Base-by-base conservation (phyloP, 1,140 invertebrate species). In the Xylocopa sonorina region DNA sequence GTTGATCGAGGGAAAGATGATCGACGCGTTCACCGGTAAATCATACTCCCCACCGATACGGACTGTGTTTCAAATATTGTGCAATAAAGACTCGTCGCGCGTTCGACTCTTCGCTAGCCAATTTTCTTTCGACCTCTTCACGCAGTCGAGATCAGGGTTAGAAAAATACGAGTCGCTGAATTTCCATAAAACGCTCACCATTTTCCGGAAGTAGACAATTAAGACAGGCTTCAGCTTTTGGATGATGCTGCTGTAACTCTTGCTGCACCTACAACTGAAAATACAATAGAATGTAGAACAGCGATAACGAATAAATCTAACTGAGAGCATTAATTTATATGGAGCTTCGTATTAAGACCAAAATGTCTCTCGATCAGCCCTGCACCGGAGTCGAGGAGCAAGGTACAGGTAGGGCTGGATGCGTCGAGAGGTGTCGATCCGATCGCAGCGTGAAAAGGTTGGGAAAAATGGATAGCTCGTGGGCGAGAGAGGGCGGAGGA, bases 381-480 rank as follows among this genome's bases (percentile, higher is more conserved):
- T 34, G 0, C 3, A 34, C 29, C 21, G 29, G 32, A 57, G 32
- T 9, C 16, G 38, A 55, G 57, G 21, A 32, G 5, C n/a, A 4
- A 24, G 10, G 24, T 3, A 12, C 6, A n/a, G 14, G 29, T 2
- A 4, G 29, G 24, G 4, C 9, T 9, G 29, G 63, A 76, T 32
- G 57, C 24, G 48, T 64, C 46, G 27, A 12, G 46, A 24, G 16
- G 55, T 50, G 75, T 71, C 34, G 66, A 71, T 60, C 62, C 68
- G 69, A 73, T 73, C 48, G 57, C 0, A 18, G 53, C 5, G 18
- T 48, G n/a, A n/a, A 32, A 48, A 46, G 58, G 48, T 73, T 27
- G 58, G 10, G 29, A 16, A 63, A n/a, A 55, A 53, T 57, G 64
- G 48, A 29, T 62, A 38, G 68, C 48, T 29, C 58, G 12, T 1